A percentile compares a stretch with the other conserved stretches of the same genome.
Evolutionary conservation across 2,113 vertebrate species (phyloP).

Genomic region (Fulmarus glacialis): DNA sequence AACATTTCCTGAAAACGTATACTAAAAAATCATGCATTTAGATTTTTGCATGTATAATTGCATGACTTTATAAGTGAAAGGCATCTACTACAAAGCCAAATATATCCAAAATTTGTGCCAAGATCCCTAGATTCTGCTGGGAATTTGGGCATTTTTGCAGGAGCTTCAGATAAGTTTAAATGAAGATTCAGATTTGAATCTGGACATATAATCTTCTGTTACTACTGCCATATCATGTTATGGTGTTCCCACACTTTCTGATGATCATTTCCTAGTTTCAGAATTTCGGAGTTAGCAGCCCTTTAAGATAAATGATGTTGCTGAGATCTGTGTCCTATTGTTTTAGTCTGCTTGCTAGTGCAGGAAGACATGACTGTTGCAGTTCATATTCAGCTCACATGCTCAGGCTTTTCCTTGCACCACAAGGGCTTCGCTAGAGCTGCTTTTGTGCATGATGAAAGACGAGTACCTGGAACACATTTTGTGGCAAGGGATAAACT

Average conservation of each 20-base stretch:
- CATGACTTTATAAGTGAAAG: not conserved
- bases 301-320: not conserved
- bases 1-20: not conserved
- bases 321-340: not conserved
- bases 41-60: not conserved
- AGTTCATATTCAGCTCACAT: constrained; percentile 6
- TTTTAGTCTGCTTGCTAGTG: not conserved
- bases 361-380: not conserved
- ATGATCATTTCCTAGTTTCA: not conserved
- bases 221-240: not conserved
- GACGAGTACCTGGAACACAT: not conserved
- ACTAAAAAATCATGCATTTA: not conserved
- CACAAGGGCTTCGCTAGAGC: not conserved
- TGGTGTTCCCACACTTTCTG: not conserved
- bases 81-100: not conserved
- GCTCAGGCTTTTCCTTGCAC: not conserved
- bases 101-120: not conserved
- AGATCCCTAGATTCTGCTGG: not conserved
- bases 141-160: not conserved
- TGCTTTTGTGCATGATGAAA: not conserved
- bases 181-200: not conserved
- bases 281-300: not conserved
- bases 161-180: not conserved
- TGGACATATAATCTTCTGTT: not conserved
- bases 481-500: constrained; percentile 10